phyloP scores from a whole-genome alignment of 92 coral and sea anemone species.

The Palythoa caribaeorum region DNA sequence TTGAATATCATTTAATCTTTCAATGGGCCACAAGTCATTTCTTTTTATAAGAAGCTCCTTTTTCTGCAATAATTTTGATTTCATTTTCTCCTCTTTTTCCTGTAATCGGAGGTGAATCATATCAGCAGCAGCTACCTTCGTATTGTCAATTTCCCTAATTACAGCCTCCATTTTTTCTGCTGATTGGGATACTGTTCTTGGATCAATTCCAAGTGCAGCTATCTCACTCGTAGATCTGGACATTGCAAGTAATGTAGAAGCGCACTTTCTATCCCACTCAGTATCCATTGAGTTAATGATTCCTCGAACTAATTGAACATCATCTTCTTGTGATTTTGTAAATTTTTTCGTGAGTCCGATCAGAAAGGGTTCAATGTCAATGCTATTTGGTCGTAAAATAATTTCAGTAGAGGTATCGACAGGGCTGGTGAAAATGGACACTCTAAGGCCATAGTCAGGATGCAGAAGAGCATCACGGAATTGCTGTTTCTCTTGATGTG shows the following conservation, averaged over 20 bases:
- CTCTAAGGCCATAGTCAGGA: constrained; percentile 65
- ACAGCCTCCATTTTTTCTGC: constrained; percentile 52
- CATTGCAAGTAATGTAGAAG: constrained; percentile 58
- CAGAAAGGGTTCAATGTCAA: constrained; percentile 43
- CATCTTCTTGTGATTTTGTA: constrained; percentile 47
- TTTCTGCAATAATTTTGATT: constrained; percentile 49
- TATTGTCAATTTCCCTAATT: constrained; percentile 40
- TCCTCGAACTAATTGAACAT: constrained; percentile 48
- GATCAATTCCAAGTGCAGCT: constrained; percentile 54
- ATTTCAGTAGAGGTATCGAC: constrained; percentile 53
- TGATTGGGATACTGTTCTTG: constrained; percentile 54
- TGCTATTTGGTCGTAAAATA: constrained; percentile 60
- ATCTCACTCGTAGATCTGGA: constrained; percentile 54
- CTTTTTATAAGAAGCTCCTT: constrained; percentile 33
- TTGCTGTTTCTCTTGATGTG: constrained; percentile 65
- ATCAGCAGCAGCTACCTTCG: constrained; percentile 59
- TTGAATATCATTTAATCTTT: constrained; percentile 42
- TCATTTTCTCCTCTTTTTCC: constrained; percentile 54
- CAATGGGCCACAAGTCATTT: constrained; percentile 54
- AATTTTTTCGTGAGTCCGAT: constrained; percentile 52
- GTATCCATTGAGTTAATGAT: constrained; percentile 42
- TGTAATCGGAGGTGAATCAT: constrained; percentile 56
- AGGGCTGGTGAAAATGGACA: constrained; percentile 48
- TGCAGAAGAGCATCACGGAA: constrained; percentile 65
- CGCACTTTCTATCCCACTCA: constrained; percentile 66